Conservation (phyloP, 2,888 invertebrate species). For the Dicycla oo region DNA sequence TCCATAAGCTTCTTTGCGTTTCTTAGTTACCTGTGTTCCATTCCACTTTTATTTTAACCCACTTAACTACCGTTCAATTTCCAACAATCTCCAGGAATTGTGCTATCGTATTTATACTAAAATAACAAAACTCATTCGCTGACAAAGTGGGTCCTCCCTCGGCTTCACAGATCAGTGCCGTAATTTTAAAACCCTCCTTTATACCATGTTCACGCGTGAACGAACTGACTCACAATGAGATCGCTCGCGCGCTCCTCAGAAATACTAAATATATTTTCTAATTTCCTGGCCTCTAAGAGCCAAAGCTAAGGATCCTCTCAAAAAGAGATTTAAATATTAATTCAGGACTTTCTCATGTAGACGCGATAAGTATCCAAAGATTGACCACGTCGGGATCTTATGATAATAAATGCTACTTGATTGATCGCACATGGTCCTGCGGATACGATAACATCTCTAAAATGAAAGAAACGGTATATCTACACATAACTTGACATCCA, state of each 20-base stretch:
- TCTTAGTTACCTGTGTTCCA: background rate
- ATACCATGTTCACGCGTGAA: conserved; percentile 30
- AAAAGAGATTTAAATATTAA: conserved; percentile 6
- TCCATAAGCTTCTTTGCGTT: background rate
- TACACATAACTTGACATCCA: conserved; percentile 2
- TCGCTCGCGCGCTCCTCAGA: conserved; percentile 10
- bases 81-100: no score
- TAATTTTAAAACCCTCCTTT: conserved; percentile 33
- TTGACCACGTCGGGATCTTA: background rate
- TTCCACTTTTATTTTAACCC: background rate
- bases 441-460: background rate
- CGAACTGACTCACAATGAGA: conserved; percentile 33
- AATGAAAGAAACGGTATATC: background rate
- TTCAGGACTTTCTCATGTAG: background rate
- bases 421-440: conserved; percentile 14
- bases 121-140: conserved; percentile 13
- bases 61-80: no score
- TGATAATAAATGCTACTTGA: conserved; percentile 28
- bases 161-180: conserved; percentile 19
- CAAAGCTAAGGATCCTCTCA: background rate
- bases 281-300: conserved; percentile 29
- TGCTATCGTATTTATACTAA: background rate
- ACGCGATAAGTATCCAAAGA: conserved; percentile 1
- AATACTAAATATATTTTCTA: conserved; percentile 38
- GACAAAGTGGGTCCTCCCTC: background rate